Evolutionary conservation across 2,888 invertebrate genomes (phyloP), one percentile per base, ranked within the genome.

Genomic region (Nyleta sp.): DNA sequence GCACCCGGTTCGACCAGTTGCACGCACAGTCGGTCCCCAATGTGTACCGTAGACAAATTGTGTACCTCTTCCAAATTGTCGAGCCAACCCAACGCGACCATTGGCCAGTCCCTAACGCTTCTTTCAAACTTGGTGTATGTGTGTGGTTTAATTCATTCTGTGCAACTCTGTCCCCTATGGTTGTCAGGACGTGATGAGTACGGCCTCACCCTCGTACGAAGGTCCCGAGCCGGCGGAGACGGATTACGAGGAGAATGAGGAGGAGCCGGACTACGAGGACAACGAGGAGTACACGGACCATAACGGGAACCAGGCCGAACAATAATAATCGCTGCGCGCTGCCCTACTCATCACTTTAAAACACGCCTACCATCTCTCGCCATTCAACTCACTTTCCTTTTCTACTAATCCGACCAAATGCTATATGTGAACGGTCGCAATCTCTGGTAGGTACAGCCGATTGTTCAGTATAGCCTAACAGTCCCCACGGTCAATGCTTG

Each of bases 171-270:
- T 87, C 80, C 75, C 81, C 53, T 85, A 60, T 87, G 83, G 83
- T 88, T 85, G 84, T 84, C 86, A 90, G 90, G 89, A 88, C 70
- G 81, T 86, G 74, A 84, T 86, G 84, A 90, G 88, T 75, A 88
- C 90, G 46, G 91, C 93, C 78, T 90, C 92, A 78, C 92, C 93
- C 81, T 89, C 91, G 78, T 91, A 92, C 85, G 92, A 92, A 86
- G 92, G 92, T 84, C 92, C 93, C 80, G 92, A 93, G 80, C 93
- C 93, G 70, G 90, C 90, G 28, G 92, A 93, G 89, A 92, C 93
- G 65, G 93, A 92, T 81, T 92, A 92, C 79, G 93, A 93, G 81
- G 93, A 93, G 80, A 91, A 84, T 88, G 93, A 86, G 89, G 92
- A 91, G 60, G 92, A 92, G 35, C 93, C 48, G 35, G 70, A 76